These are phyloP conservation scores for Vidua chalybeata DNA, from an alignment of 2,113 vertebrate species.

Conservation along the genomic window DNA sequence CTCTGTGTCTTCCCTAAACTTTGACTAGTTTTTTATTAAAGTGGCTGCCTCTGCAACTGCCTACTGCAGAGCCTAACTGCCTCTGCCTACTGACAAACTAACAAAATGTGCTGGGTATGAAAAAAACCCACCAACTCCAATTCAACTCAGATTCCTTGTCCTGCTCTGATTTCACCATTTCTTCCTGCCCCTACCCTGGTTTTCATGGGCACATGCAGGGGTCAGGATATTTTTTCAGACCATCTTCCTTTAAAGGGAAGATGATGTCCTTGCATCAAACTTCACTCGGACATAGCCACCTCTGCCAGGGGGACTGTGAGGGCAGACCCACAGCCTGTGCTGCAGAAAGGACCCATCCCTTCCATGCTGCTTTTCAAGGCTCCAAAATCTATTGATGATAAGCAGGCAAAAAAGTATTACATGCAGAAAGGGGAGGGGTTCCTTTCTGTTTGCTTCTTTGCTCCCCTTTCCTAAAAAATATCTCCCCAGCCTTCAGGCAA, in stretches of 20 bases:
- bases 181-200: background rate
- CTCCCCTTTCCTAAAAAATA: background rate
- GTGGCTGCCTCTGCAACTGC: background rate
- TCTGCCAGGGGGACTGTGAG: background rate
- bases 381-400: background rate
- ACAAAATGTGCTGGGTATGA: background rate
- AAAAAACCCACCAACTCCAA: background rate
- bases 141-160: background rate
- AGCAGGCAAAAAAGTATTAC: background rate
- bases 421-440: background rate
- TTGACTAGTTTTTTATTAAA: background rate
- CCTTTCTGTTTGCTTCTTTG: background rate
- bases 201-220: background rate
- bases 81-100: background rate
- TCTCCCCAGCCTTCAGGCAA: background rate
- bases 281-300: fast-evolving
- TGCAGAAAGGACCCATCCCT: background rate
- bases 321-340: background rate
- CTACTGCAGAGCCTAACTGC: too few species aligned
- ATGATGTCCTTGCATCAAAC: background rate
- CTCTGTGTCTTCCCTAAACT: background rate
- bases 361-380: background rate
- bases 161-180: background rate
- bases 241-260: background rate
- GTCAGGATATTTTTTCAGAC: background rate